Conservation (phyloP, 2,113 vertebrate species). For the Entomyzon cyanotis region DNA sequence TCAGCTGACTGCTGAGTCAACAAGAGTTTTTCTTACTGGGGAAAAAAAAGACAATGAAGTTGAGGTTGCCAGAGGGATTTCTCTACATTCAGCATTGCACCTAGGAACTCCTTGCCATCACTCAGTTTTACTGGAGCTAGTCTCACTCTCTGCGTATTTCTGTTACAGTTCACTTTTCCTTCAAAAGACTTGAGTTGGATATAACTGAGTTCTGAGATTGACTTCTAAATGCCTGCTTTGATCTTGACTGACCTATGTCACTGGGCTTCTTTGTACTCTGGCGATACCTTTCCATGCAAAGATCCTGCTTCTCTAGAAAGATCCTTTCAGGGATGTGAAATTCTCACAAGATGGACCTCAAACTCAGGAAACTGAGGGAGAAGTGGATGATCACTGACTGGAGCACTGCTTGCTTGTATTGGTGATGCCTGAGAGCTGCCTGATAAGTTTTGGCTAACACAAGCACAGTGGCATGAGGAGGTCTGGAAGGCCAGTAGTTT, state of each 20-base stretch:
- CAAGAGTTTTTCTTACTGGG: background rate
- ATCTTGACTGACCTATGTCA: background rate
- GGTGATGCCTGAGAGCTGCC: accelerated
- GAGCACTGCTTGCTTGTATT: background rate
- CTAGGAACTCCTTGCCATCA: background rate
- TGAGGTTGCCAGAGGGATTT: background rate
- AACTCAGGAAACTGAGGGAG: background rate
- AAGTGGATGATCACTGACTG: background rate
- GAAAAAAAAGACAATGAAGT: background rate
- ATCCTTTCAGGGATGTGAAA: background rate
- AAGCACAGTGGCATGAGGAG: background rate
- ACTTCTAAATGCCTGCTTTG: background rate
- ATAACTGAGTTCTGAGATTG: background rate
- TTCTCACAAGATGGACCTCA: background rate
- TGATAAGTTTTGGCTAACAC: background rate
- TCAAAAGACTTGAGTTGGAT: background rate
- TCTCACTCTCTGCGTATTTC: background rate
- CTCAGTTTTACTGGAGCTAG: background rate
- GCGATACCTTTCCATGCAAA: background rate
- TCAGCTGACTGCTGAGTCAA: background rate
- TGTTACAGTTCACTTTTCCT: background rate
- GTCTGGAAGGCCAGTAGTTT: background rate
- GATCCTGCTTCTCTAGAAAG: background rate
- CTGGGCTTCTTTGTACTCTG: background rate
- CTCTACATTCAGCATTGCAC: background rate